Evolutionary conservation across 2,113 vertebrate species (phyloP), one percentile per base, ranked within the genome.

Genomic region (Ptilorrhoa leucosticta): DNA sequence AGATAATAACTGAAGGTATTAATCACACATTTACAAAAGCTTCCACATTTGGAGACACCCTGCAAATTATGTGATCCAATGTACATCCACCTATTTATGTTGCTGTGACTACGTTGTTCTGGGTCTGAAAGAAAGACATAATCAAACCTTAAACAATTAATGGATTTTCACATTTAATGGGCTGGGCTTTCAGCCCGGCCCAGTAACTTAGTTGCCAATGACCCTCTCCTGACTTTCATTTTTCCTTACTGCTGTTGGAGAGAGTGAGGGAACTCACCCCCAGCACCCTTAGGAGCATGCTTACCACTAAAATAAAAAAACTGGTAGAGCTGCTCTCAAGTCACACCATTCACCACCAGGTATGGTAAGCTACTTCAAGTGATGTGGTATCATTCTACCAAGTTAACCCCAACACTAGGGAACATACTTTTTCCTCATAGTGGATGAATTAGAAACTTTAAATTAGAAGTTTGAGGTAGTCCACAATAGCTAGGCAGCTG

Each of bases 131-230:
- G 95, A 91, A 96, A 96, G 81, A 96, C 90, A 93, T 56, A 94
- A 97, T 93, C 94, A 94, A 70, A 81, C 54, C 35, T 61, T 86
- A 91, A 90, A 97, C 71, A 98, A 96, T 92, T 82, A 93, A 80
- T 82, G 92, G 97, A 97, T 98, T 98, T 98, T 97, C 97, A 97
- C 88, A 94, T 96, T 94, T 97, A 97, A 95, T 68, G 44, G 89
- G 40, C 69, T 94, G 85, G 61, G 56, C 83, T 97, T 97, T 95
- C 80, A 91, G 72, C 78, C 90, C 96, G 93, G 73, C 81, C 85
- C 81, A 95, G 73, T 69, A 96, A 93, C 39, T 95, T 79, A 96
- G 82, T 92, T 95, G 94, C 64, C 60, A 80, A 27, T 69, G 71
- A 97, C 87, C 91, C 48, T 84, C 64, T 78, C 33, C 35, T 91